Evolutionary conservation across 1,140 invertebrate species (phyloP), one percentile per base, ranked within the genome.

Genomic region (Listronotus oregonensis): DNA sequence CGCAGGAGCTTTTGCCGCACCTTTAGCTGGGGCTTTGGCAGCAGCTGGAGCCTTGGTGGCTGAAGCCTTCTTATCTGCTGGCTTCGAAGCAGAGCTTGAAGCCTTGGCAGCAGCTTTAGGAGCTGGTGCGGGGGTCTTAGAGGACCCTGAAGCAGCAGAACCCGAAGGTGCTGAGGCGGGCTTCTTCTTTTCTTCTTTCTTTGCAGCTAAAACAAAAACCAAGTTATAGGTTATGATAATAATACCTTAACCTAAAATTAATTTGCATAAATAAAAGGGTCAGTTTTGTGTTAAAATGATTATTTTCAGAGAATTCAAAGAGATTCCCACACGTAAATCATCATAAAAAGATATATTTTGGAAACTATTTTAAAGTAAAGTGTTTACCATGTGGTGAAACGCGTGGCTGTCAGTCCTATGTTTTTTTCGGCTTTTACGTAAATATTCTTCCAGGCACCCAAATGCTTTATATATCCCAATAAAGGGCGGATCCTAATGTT

Each of bases 131-230:
- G 71, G 65, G 21, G 71, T 70, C 34, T 66, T 68, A 2, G 72
- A 70, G 18, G 70, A 74, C 12, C 79, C 62, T 51, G 82, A 79
- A 12, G 77, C 77, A 77, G 77, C 77, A 40, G 80, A 52, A 56
- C 77, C 75, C 37, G 79, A 73, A 51, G 79, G 74, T 60, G 82
- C 82, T 10, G 78, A 75, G 51, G 81, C 77, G 42, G 75, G 81
- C 77, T 65, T 80, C 73, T 89, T 88, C 71, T 88, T 88, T 64
- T 88, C 87, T 46, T 84, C 83, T 47, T 85, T 77, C 69, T 87
- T 87, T 21, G 75, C 73, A 52, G 77, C 80, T 82, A 64, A 71
- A 76, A 63, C 32, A 64, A 47, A 65, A 27, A 27, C 2, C 21
- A 27, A 27, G 21, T 27, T 27, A 27, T 27, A 27, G 21, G 21